Conservation (phyloP, 1,140 invertebrate species). For the Ceratoteleas bidentatus region DNA sequence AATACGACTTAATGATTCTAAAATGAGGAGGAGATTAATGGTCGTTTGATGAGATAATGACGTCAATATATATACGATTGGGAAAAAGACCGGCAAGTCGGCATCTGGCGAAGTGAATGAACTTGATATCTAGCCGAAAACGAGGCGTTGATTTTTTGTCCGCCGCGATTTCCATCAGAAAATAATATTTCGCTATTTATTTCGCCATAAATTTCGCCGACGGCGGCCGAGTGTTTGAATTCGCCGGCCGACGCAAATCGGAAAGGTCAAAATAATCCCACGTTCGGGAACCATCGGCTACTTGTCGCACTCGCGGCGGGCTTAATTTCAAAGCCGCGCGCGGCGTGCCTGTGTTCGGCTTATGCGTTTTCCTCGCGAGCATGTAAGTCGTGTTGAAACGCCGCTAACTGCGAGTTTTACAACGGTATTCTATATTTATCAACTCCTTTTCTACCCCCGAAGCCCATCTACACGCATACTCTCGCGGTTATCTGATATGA, state of each 20-base stretch:
- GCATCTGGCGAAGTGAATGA: constrained; percentile 45
- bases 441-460: constrained; percentile 62
- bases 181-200: not conserved
- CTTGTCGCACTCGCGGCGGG: constrained; percentile 64
- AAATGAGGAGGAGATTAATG: constrained; percentile 66
- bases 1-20: constrained; percentile 57
- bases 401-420: constrained; percentile 48
- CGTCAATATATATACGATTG: constrained; percentile 42
- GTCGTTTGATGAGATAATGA: constrained; percentile 64
- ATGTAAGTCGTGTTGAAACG: constrained; percentile 29
- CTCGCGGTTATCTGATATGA: constrained; percentile 75
- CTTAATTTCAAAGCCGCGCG: constrained; percentile 40
- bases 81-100: constrained; percentile 22
- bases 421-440: constrained; percentile 63
- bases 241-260: constrained; percentile 8
- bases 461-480: constrained; percentile 68
- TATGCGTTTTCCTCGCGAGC: constrained; percentile 17
- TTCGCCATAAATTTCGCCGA: not conserved
- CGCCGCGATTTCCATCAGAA: not conserved
- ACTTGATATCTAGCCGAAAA: constrained; percentile 23
- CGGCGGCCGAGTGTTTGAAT: constrained; percentile 14
- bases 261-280: constrained; percentile 63
- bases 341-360: constrained; percentile 17
- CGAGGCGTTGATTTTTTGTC: constrained; percentile 8
- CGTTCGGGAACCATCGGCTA: constrained; percentile 48